Evolutionary conservation across 2,113 vertebrate genomes (phyloP), one percentile per base, ranked within the genome.

Genomic region (Hippoglossus stenolepis): DNA sequence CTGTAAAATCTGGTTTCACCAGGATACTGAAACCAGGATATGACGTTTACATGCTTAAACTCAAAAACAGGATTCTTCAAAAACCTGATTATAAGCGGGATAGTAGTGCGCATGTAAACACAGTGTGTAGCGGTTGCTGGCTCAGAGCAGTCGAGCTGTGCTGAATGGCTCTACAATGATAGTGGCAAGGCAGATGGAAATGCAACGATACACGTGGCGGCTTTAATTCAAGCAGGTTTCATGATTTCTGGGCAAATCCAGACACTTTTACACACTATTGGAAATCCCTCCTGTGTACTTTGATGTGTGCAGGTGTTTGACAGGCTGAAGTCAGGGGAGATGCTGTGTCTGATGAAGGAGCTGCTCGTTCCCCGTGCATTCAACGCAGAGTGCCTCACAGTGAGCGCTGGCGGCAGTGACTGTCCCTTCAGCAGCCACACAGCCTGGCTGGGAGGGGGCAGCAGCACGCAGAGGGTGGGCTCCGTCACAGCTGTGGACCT

Each of bases 361-460:
- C 73, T 96, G 76, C 86, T 84, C 13, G 84, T 96, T 56, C 90
- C 95, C 9, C 88, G 89, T 60, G 85, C 87, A 0, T 79, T 93
- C 15, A 92, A 80, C 15, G 94, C 94, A 0, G 96, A 99, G 75
- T 98, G 97, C 83, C 93, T 98, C 79, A 87, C 93, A 0, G 90
- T 95, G 70, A 85, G 92, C 45, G 85, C 57, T 0, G 13, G 3
- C 7, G 5, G 47, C 65, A 2, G 31, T 0, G 74, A 68, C 14
- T 28, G 69, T 18, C 15, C n/a, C 0, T 57, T 58, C 0, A 26
- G 7, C 35, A 90, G 80, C 26, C 83, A 90, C 13, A 83, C 75
- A 12, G 89, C 95, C 79, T 98, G 97, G 95, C 85, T 99, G 67
- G 98, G 97, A 26, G 96, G 95, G 5, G 96, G 97, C 26, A 96